Conservation (phyloP, 2,888 invertebrate genomes). For the Cataglyphis cursor region DNA sequence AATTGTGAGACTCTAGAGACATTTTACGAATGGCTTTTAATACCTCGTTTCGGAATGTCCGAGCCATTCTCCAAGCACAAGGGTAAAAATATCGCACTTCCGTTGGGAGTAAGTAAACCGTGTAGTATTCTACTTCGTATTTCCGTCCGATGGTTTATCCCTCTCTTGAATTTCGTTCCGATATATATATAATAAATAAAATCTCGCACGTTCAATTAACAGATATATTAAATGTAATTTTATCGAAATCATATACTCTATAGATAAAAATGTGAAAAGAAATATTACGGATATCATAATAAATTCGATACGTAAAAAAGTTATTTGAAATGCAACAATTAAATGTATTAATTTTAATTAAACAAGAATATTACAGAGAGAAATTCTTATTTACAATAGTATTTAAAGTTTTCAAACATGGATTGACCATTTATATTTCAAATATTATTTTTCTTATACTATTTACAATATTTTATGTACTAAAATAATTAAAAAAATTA, state of each 20-base stretch:
- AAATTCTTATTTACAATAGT: not conserved
- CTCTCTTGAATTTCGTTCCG: not conserved
- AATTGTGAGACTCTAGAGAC: slow-evolving; percentile 42
- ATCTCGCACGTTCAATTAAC: not conserved
- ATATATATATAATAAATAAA: not conserved
- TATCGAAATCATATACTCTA: not conserved
- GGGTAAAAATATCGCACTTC: slow-evolving; percentile 29
- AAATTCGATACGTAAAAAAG: not conserved
- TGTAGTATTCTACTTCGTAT: slow-evolving; percentile 19
- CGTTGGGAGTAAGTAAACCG: slow-evolving; percentile 20
- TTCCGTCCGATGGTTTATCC: not conserved
- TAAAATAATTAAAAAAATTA: not conserved
- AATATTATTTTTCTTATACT: not conserved
- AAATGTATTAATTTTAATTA: not conserved
- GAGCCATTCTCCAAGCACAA: slow-evolving; percentile 34
- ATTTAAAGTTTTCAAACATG: not conserved
- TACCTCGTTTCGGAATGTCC: slow-evolving; percentile 48
- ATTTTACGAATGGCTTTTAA: slow-evolving; percentile 50
- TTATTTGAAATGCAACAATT: not conserved
- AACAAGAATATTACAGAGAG: not conserved
- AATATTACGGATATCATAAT: not conserved
- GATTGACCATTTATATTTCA: not conserved
- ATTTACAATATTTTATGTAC: not conserved
- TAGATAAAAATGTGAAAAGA: not conserved
- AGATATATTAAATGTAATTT: slow-evolving; percentile 13